Evolutionary conservation across 2,888 invertebrate species (phyloP).

Genomic region (Rhyacophila evoluta): DNA sequence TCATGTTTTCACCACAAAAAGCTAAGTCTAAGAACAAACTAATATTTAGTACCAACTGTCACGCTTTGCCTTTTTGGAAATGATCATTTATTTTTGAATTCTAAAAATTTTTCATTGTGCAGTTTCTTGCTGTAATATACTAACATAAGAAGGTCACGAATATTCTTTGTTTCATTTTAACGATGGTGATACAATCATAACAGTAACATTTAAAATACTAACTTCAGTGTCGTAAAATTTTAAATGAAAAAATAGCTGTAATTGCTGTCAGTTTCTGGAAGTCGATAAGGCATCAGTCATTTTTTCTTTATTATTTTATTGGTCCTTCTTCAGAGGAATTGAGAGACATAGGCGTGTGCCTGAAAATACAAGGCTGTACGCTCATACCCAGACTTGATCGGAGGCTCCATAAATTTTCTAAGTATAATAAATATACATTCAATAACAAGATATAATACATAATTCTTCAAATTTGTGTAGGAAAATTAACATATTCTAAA

Average conservation of each 20-base stretch:
- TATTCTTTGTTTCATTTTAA: not conserved
- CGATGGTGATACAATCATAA: slow-evolving; percentile 29
- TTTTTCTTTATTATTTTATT: slow-evolving; percentile 51
- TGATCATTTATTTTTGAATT: not conserved
- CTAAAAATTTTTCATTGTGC: not conserved
- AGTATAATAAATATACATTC: no score
- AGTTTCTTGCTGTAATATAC: not conserved
- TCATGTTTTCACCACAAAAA: not conserved
- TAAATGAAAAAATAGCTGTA: slow-evolving; percentile 40
- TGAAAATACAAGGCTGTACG: not conserved
- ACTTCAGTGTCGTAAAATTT: not conserved
- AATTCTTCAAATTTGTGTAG: no score
- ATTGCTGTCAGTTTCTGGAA: slow-evolving; percentile 54
- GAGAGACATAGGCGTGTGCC: slow-evolving; percentile 23
- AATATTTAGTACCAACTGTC: not conserved
- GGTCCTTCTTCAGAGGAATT: slow-evolving; percentile 50
- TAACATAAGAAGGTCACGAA: not conserved
- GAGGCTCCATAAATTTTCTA: no score
- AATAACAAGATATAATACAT: no score
- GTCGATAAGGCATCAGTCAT: slow-evolving; percentile 31
- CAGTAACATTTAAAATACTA: slow-evolving; percentile 37
- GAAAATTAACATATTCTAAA: no score
- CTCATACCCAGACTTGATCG: no score
- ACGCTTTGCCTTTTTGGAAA: not conserved
- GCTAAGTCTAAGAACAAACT: not conserved